Evolutionary conservation across 2,797 vertebrate species (phyloP).

Genomic region (Morelia viridis): DNA sequence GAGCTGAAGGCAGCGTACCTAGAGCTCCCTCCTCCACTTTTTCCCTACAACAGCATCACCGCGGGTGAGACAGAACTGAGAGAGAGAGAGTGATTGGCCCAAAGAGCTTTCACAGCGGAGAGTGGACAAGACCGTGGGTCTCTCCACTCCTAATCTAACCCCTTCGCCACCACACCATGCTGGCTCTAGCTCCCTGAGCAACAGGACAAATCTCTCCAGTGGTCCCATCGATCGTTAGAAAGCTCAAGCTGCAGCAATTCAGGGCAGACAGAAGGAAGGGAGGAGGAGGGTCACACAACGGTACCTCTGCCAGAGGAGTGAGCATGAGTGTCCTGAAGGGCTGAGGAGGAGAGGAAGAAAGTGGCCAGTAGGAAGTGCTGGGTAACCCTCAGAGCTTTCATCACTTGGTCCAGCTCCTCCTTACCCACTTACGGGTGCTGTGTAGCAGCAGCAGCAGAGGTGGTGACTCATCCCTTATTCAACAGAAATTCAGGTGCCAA

Average conservation of each 20-base stretch:
- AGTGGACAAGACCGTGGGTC: not conserved
- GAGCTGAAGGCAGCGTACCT: not conserved
- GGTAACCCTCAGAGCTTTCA: no score
- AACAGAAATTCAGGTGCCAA: no score
- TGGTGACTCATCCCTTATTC: no score
- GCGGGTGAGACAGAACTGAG: not conserved
- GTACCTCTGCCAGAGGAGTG: not conserved
- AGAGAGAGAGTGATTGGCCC: not conserved
- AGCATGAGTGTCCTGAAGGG: not conserved
- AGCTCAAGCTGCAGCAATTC: constrained; percentile 7
- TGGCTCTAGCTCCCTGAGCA: not conserved
- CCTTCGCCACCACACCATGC: not conserved
- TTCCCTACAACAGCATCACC: not conserved
- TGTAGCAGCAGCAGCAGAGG: no score
- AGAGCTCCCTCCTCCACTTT: not conserved
- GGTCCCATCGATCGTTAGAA: not conserved
- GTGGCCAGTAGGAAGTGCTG: not conserved
- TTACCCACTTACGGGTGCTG: no score
- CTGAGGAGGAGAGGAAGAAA: not conserved
- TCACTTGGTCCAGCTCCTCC: no score
- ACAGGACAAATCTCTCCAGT: not conserved
- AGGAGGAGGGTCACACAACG: not conserved
- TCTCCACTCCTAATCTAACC: not conserved
- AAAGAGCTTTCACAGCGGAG: not conserved
- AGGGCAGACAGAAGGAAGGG: constrained; percentile 9